These are phyloP conservation scores for Ceyx margarethae DNA, from an alignment of 2,113 vertebrate genomes.

Conservation along the genomic window DNA sequence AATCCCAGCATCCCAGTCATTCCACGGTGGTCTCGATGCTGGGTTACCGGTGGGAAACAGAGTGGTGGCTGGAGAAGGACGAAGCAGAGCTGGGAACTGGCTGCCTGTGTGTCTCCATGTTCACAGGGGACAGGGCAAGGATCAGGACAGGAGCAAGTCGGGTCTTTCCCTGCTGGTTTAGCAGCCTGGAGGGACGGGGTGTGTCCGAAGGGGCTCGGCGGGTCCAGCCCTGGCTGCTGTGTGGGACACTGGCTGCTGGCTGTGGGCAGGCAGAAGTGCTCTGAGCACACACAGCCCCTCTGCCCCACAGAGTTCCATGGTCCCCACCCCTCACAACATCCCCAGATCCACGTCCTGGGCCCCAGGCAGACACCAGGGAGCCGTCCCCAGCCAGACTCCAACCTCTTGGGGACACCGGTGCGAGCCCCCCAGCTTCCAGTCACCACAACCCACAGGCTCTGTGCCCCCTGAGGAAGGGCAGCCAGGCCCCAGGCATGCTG, in stretches of 20 bases:
- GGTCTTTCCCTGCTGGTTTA: not conserved
- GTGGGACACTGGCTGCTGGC: not conserved
- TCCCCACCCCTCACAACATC: too few relatives aligned
- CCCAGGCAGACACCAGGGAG: not conserved
- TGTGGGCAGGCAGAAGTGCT: not conserved
- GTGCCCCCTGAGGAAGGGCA: fast-evolving
- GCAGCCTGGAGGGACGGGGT: not conserved
- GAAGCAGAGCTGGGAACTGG: not conserved
- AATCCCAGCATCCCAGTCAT: fast-evolving
- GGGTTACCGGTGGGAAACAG: fast-evolving
- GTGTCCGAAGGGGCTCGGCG: fast-evolving
- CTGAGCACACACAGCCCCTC: not conserved
- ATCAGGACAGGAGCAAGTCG: not conserved
- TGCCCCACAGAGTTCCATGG: fast-evolving
- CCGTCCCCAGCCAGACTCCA: not conserved
- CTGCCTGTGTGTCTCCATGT: fast-evolving
- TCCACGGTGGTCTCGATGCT: fast-evolving
- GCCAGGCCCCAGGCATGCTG: fast-evolving
- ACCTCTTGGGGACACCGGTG: not conserved
- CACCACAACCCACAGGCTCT: not conserved
- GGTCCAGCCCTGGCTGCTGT: not conserved
- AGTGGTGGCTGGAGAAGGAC: fast-evolving
- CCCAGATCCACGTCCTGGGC: fast-evolving
- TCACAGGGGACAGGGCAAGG: not conserved
- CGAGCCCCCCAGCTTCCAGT: not conserved